These are phyloP conservation scores for Mastacembelus armatus DNA, from an alignment of 2,797 vertebrate species.

Conservation along the genomic window DNA sequence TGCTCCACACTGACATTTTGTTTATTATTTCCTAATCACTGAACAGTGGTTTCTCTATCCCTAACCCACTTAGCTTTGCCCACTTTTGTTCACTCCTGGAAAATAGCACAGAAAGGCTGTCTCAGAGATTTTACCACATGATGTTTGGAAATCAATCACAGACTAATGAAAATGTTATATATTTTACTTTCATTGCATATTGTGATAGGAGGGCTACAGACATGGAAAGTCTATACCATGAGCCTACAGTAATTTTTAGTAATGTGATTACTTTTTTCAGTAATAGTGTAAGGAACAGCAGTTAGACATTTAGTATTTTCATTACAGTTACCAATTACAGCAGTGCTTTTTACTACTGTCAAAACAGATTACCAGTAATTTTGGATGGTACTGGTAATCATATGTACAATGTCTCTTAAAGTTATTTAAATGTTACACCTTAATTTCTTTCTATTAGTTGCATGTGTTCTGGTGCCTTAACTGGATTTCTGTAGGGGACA, in stretches of 20 bases:
- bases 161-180: conserved; percentile 10
- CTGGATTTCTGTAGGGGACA: conserved; percentile 19
- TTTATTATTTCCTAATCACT: conserved; percentile 24
- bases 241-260: too few species aligned
- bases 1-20: not conserved
- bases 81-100: conserved; percentile 9
- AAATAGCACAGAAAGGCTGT: not conserved
- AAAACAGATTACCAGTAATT: too few species aligned
- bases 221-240: too few species aligned
- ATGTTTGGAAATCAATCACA: conserved; percentile 27
- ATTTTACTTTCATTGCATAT: too few species aligned
- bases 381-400: too few species aligned
- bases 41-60: not conserved
- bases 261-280: too few species aligned
- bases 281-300: too few species aligned
- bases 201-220: too few species aligned
- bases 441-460: conserved; percentile 22
- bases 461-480: not conserved
- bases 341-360: too few species aligned
- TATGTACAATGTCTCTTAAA: too few species aligned
- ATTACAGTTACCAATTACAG: too few species aligned
- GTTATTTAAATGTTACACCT: not conserved
- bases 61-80: not conserved
- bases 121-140: conserved; percentile 1
- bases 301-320: too few species aligned